These are phyloP conservation scores for Mesaphorura yosii DNA, from an alignment of 1,140 invertebrate genomes.

Conservation along the genomic window DNA sequence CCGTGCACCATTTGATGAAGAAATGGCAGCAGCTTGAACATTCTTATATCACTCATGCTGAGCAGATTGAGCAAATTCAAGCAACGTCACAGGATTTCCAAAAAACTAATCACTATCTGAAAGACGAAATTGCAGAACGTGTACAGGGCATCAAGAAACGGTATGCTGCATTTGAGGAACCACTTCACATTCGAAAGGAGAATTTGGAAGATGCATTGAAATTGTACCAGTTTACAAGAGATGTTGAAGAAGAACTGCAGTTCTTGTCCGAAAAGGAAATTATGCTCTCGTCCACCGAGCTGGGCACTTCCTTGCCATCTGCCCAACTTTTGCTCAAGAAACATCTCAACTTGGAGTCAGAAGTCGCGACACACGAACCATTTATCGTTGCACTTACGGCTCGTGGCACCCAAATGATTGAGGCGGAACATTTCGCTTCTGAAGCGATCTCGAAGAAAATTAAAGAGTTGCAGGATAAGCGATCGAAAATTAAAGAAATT, in stretches of 20 bases:
- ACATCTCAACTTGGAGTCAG: constrained; percentile 73
- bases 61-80: constrained; percentile 62
- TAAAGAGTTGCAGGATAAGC: constrained; percentile 50
- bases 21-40: constrained; percentile 71
- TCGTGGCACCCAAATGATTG: constrained; percentile 61
- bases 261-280: constrained; percentile 79
- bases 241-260: constrained; percentile 72
- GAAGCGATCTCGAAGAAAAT: constrained; percentile 54
- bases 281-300: constrained; percentile 62
- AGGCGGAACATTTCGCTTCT: constrained; percentile 70
- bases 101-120: constrained; percentile 67
- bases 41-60: constrained; percentile 63
- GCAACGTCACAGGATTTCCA: constrained; percentile 61
- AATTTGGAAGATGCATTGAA: constrained; percentile 77
- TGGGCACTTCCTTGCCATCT: constrained; percentile 67
- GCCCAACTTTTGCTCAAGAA: constrained; percentile 95
- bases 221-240: constrained; percentile 70
- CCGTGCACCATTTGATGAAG: constrained; percentile 70
- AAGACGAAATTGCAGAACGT: constrained; percentile 60
- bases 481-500: constrained; percentile 53
- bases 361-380: constrained; percentile 68
- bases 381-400: constrained; percentile 57
- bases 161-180: constrained; percentile 73
- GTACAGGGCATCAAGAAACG: constrained; percentile 35
- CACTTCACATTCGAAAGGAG: constrained; percentile 75